A percentile compares a stretch with the other conserved stretches of the same genome.
These are phyloP conservation scores for Allacma fusca DNA, from an alignment of 2,888 invertebrate species.

Conservation along the genomic window DNA sequence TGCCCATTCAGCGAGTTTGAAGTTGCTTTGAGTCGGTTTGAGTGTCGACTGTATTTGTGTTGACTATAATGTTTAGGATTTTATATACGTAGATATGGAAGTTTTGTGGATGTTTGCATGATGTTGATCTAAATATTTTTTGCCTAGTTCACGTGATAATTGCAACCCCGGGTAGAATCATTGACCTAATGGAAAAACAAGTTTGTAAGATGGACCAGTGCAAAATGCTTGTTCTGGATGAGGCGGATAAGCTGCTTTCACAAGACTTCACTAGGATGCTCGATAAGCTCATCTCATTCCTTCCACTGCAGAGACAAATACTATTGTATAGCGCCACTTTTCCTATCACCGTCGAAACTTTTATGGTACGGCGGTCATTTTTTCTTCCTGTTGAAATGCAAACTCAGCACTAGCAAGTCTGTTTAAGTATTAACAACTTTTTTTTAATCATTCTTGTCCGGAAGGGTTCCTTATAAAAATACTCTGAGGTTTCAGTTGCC, in stretches of 20 bases:
- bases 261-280: conserved; percentile 99
- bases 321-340: conserved; percentile 99
- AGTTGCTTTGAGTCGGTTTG: background rate
- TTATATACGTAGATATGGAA: too few species aligned
- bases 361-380: conserved; percentile 76
- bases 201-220: conserved; percentile 94
- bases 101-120: background rate
- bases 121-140: background rate
- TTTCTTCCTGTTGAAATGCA: too few species aligned
- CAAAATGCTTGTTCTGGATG: conserved; percentile 96
- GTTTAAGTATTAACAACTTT: too few species aligned
- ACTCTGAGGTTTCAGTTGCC: too few species aligned
- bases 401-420: too few species aligned
- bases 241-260: conserved; percentile 97
- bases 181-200: conserved; percentile 99
- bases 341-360: conserved; percentile 96
- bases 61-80: too few species aligned
- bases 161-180: conserved; percentile 98
- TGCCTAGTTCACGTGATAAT: conserved; percentile 94
- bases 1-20: background rate
- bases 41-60: too few species aligned
- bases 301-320: conserved; percentile 96
- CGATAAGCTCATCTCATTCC: conserved; percentile 91
- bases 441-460: too few species aligned
- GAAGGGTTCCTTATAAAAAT: too few species aligned